Base-by-base conservation (phyloP, 2,888 invertebrate genomes). In the Polymixis lichenea region DNA sequence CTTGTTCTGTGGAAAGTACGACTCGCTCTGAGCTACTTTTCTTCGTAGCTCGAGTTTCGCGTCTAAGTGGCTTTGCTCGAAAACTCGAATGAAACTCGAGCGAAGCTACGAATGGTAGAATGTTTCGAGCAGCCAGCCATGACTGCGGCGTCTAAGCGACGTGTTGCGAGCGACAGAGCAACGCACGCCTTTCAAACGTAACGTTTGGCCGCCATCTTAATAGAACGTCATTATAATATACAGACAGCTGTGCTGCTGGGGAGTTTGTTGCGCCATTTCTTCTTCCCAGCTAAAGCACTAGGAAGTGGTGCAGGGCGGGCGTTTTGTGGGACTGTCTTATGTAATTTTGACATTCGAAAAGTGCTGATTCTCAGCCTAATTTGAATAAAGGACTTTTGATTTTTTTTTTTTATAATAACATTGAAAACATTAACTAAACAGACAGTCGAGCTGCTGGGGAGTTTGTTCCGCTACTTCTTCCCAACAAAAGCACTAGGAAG, bases 111-210 rank as follows among this genome's bases (percentile, higher is more conserved):
- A 89, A 90, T 90, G 90, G 90, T 89, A 89, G 90, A 92, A 92
- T 93, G 92, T 93, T 92, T 88, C 91, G 92, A 90, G 91, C 93
- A 91, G 88, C 93, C 91, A 91, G 88, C 91, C 94, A 89, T 94
- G 92, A 91, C 92, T 90, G 88, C 53, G 56, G 55, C 25, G 15
- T 72, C 62, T 64, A 65, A 43, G 70, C 67, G 73, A 69, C 75
- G 74, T 72, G 75, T 77, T 60, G 70, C 80, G 58, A 62, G 69
- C 73, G 60, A 66, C 67, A 77, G 58, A 76, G 72, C 72, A 74
- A 72, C 67, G 67, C 62, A 68, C 64, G 73, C 46, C 72, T 72
- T 77, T 73, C 64, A 73, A 76, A 76, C 46, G 51, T 19, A 71
- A 79, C 72, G 55, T 70, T 66, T 11, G 13, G 43, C 43, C 58